Evolutionary conservation across 2,113 vertebrate genomes (phyloP).

Genomic region (Neotoma lepida): DNA sequence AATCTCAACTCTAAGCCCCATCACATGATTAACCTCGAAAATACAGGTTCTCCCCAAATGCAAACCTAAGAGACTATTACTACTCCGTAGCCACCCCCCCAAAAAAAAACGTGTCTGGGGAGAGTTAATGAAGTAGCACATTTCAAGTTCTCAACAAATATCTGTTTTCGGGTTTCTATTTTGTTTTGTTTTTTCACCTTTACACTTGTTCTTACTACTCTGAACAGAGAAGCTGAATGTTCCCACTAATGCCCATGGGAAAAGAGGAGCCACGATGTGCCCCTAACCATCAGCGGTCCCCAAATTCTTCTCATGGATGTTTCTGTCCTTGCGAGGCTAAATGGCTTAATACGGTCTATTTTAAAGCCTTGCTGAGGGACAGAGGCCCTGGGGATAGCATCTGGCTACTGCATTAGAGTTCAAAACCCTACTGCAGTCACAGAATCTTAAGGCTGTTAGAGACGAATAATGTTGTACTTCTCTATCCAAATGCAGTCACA

Average conservation of each 20-base stretch:
- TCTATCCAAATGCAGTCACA: neutral
- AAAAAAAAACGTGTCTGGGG: neutral
- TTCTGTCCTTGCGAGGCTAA: neutral
- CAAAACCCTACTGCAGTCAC: neutral
- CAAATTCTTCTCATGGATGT: neutral
- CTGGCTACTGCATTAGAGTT: constrained; percentile 11
- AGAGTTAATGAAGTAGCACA: neutral
- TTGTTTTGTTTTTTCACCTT: neutral
- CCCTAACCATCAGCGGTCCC: neutral
- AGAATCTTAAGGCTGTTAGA: neutral
- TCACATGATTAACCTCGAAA: neutral
- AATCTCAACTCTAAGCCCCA: neutral
- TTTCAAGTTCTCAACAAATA: neutral
- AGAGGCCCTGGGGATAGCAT: neutral
- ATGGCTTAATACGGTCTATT: neutral
- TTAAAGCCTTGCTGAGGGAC: neutral
- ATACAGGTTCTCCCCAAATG: neutral
- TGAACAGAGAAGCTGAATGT: neutral
- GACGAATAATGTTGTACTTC: neutral
- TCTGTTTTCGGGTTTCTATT: neutral
- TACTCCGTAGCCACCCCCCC: neutral
- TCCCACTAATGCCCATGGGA: neutral
- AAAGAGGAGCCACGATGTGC: neutral
- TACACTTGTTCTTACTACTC: neutral
- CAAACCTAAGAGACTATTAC: neutral